phyloP scores from a whole-genome alignment of 2,797 vertebrate species.

The Gallinago solitaria region DNA sequence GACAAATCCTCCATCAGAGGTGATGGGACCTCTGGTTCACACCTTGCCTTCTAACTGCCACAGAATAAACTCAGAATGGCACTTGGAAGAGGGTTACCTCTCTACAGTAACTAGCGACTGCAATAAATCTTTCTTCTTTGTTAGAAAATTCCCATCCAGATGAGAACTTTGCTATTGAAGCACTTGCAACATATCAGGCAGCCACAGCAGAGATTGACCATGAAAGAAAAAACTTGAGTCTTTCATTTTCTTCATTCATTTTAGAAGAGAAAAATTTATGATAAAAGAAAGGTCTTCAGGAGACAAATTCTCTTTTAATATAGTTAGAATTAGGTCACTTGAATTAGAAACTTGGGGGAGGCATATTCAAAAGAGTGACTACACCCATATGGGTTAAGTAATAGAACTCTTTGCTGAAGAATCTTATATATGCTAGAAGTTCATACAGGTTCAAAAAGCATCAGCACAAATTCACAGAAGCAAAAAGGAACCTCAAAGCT shows the following conservation, averaged over 20 bases:
- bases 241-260: neutral
- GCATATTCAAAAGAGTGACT: neutral
- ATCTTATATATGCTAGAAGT: neutral
- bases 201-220: neutral
- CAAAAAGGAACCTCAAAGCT: neutral
- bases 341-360: neutral
- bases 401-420: neutral
- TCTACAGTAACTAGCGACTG: neutral
- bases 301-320: neutral
- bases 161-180: neutral
- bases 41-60: neutral
- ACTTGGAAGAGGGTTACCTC: neutral
- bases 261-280: neutral
- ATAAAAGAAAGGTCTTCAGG: neutral
- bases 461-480: neutral
- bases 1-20: neutral
- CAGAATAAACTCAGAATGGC: neutral
- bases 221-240: neutral
- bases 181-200: neutral
- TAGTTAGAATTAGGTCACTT: neutral
- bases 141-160: neutral
- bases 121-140: neutral
- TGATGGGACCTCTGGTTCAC: neutral
- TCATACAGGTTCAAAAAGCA: neutral
- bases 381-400: neutral